Base-by-base conservation (phyloP, 2,113 vertebrate species). In the Porphyrio hochstetteri region DNA sequence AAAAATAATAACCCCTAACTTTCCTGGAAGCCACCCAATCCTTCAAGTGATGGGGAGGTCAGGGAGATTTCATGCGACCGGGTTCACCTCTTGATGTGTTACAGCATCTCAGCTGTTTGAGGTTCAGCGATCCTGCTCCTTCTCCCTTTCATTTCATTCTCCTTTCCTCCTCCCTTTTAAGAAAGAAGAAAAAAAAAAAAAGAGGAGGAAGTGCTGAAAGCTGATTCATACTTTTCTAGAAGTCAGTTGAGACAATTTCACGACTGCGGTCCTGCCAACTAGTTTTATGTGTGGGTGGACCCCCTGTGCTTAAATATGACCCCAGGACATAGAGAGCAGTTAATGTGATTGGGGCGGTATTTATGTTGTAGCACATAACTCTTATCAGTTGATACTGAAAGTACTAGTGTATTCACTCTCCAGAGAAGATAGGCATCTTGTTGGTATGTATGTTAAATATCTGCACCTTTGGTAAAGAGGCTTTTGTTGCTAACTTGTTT, bases 181-280 rank as follows among this genome's bases (percentile, higher is more conserved):
- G 35, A 31, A 52, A 11, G 27, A 53, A 11, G 40, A 61, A 40
- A 40, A 36, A 55, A 31, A 52, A 35, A 44, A 44, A 14, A 4
- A 42, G 19, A 42, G 19, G 36, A 72, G 59, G 46, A 72, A 67
- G 28, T 57, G n/a, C 57, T 91, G 55, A 80, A 90, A 82, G 60
- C 88, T 88, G 78, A 74, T 91, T 92, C 82, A 85, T 93, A 38
- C 20, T 83, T 92, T 87, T 91, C 48, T 89, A 64, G 44, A 84
- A 93, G 56, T 79, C 70, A 91, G 2, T 29, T 65, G 64, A 88
- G 71, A 71, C 29, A 59, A 40, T 85, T 81, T 83, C 33, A 86
- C 67, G 75, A 44, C 20, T 86, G 16, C 16, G 7, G 18, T 86
- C 79, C 60, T 95, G 71, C 56, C 64, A 88, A 3, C 23, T 78